phyloP scores from a whole-genome alignment of 2,797 vertebrate species.

The Crenichthys baileyi region DNA sequence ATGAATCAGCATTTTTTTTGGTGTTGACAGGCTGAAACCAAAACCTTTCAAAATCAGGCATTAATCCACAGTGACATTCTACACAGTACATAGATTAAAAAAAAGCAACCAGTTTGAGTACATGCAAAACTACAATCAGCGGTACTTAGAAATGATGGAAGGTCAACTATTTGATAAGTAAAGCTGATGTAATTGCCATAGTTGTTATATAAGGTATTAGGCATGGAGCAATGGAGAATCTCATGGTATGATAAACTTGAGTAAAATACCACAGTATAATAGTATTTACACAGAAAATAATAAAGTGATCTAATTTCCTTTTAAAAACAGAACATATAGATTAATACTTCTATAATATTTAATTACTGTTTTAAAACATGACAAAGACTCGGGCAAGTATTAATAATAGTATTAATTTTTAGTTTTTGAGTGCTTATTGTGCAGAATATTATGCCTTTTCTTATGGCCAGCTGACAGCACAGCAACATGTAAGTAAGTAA shows the following conservation, averaged over 20 bases:
- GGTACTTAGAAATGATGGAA: conserved; percentile 3
- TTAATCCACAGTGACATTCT: conserved; percentile 29
- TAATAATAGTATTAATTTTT: not conserved
- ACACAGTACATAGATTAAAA: conserved; percentile 13
- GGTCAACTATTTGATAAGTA: conserved; percentile 13
- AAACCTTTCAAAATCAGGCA: conserved; percentile 34
- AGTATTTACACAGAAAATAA: not conserved
- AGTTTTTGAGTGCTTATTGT: not conserved
- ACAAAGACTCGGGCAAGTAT: no score
- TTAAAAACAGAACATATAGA: not conserved
- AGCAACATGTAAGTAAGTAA: not conserved
- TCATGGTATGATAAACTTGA: not conserved
- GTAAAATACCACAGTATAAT: not conserved
- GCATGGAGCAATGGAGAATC: not conserved
- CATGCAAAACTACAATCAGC: conserved; percentile 21
- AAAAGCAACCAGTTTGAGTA: conserved; percentile 19
- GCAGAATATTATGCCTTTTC: not conserved
- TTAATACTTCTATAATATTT: not conserved
- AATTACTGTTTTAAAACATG: no score
- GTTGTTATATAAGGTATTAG: not conserved
- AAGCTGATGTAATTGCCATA: not conserved
- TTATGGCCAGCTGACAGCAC: not conserved
- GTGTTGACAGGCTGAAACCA: conserved; percentile 42
- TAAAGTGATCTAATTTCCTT: not conserved
- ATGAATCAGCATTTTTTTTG: conserved; percentile 64